Evolutionary conservation across 1,140 invertebrate species (phyloP).

Genomic region (Dendrolimus punctatus): DNA sequence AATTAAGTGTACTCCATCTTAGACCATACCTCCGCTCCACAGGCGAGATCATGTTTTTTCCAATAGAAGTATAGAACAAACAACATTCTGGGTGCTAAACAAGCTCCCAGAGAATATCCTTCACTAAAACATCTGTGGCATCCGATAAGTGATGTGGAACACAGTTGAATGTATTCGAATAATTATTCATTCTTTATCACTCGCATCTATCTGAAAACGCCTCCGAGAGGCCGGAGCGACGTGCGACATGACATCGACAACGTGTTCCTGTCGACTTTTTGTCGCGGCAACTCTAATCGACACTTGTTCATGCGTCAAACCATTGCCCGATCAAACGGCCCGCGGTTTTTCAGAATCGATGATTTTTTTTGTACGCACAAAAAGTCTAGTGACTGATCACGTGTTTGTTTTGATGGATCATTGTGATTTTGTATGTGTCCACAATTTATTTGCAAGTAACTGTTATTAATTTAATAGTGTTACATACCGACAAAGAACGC

Average conservation of each 20-base stretch:
- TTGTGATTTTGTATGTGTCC: background rate
- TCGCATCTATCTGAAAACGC: slow-evolving; percentile 26
- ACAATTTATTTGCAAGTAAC: no score
- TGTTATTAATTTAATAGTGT: no score
- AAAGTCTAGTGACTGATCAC: slow-evolving; percentile 12
- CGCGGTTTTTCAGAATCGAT: slow-evolving; percentile 17
- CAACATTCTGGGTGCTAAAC: no score
- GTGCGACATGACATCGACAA: slow-evolving; percentile 41
- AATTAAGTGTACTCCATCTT: no score
- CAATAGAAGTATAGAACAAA: no score
- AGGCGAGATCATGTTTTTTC: no score
- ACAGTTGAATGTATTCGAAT: background rate
- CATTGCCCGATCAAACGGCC: slow-evolving; percentile 32
- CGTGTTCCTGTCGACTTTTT: slow-evolving; percentile 42
- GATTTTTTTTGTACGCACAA: slow-evolving; percentile 18
- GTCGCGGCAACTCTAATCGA: slow-evolving; percentile 40
- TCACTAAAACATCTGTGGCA: no score
- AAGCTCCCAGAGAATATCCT: no score
- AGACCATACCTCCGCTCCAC: no score
- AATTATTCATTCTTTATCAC: slow-evolving; percentile 45
- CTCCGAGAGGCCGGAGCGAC: slow-evolving; percentile 15
- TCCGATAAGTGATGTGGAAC: no score
- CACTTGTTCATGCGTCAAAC: slow-evolving; percentile 28
- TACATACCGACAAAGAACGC: no score
- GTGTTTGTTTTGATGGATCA: slow-evolving; percentile 21